Evolutionary conservation across 2,113 vertebrate species (phyloP).

Genomic region (Stigmatopora argus): DNA sequence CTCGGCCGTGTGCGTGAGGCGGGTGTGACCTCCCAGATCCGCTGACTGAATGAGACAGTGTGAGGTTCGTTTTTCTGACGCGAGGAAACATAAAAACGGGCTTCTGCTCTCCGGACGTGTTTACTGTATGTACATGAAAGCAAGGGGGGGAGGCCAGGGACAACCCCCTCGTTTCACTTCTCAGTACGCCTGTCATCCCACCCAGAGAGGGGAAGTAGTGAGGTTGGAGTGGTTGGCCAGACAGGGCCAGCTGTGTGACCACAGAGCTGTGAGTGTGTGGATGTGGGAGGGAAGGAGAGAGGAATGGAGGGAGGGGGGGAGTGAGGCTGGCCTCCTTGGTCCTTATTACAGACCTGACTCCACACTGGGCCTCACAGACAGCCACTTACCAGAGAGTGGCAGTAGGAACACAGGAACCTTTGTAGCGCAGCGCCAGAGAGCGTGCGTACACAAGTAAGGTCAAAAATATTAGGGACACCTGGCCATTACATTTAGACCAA

Average conservation of each 20-base stretch:
- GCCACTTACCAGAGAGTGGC: constrained; percentile 47
- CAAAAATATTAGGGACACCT: not conserved
- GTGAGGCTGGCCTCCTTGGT: constrained; percentile 34
- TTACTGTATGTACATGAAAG: constrained; percentile 33
- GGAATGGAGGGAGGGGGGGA: not conserved
- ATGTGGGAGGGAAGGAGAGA: constrained; percentile 51
- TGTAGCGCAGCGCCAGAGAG: constrained; percentile 7
- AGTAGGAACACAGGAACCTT: constrained; percentile 42
- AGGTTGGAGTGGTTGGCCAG: constrained; percentile 67
- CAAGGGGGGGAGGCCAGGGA: constrained; percentile 38
- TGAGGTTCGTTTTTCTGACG: constrained; percentile 50
- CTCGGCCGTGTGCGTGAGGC: constrained; percentile 38
- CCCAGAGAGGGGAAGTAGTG: constrained; percentile 71
- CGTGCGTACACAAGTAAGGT: not conserved
- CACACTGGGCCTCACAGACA: constrained; percentile 64
- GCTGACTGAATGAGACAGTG: constrained; percentile 41
- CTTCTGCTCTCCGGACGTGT: constrained; percentile 33
- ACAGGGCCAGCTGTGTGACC: constrained; percentile 64
- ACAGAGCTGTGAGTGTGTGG: constrained; percentile 64
- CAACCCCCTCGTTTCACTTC: constrained; percentile 32
- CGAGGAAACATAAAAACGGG: constrained; percentile 39
- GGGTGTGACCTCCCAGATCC: constrained; percentile 16
- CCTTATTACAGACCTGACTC: constrained; percentile 65
- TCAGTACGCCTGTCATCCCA: constrained; percentile 62
- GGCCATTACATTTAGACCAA: not conserved